Percentiles rank a stretch among this genome's conserved stretches.
Evolutionary conservation across 2,797 vertebrate genomes (phyloP).

Genomic region (Echiichthys vipera): DNA sequence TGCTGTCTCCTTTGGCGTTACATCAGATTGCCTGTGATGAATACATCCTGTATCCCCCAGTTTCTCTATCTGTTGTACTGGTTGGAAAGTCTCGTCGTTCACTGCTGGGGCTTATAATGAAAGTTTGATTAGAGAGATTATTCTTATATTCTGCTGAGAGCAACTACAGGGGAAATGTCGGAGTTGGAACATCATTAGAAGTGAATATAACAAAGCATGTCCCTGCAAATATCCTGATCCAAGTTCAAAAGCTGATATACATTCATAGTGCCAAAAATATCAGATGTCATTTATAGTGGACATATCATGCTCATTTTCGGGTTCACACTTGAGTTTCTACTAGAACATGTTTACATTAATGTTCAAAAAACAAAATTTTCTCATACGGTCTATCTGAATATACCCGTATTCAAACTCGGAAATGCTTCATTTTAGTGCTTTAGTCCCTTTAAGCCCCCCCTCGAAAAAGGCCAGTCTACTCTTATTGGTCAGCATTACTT

Average conservation of each 20-base stretch:
- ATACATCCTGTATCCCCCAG: constrained; percentile 44
- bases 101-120: constrained; percentile 50
- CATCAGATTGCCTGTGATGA: constrained; percentile 71
- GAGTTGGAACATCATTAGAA: constrained; percentile 5
- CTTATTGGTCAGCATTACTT: no score
- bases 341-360: no score
- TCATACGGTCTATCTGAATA: no score
- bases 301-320: no score
- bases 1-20: constrained; percentile 70
- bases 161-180: background rate
- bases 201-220: background rate
- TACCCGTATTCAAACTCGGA: no score
- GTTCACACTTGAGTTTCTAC: no score
- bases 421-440: no score
- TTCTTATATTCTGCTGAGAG: constrained; percentile 29
- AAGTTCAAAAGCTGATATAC: background rate
- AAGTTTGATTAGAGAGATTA: constrained; percentile 57
- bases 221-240: background rate
- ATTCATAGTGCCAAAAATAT: background rate
- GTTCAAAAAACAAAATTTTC: no score
- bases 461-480: no score
- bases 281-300: background rate
- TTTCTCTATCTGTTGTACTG: constrained; percentile 1
- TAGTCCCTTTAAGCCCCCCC: no score
- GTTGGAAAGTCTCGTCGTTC: constrained; percentile 38